phyloP scores from a whole-genome alignment of 1,140 invertebrate genomes.

The Mycetomoellerius zeteki region DNA sequence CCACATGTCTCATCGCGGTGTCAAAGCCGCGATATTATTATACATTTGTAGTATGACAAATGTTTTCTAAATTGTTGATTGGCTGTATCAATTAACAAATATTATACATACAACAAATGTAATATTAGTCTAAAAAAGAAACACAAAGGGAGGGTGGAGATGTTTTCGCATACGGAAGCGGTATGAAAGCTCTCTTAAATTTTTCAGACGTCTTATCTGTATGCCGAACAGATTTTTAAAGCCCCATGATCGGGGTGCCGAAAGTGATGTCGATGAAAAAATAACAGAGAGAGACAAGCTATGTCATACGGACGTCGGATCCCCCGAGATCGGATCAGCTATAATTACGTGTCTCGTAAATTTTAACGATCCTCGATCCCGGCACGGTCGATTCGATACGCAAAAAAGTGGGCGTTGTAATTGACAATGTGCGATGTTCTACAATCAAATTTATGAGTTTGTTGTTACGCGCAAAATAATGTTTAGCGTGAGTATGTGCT shows the following conservation, averaged over 20 bases:
- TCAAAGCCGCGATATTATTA: background rate
- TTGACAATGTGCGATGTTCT: slow-evolving; percentile 10
- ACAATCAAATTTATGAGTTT: slow-evolving; percentile 25
- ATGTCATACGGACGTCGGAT: slow-evolving; percentile 63
- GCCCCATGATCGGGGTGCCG: slow-evolving; percentile 33
- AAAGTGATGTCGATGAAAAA: slow-evolving; percentile 74
- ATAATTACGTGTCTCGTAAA: slow-evolving; percentile 77
- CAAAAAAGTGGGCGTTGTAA: slow-evolving; percentile 29
- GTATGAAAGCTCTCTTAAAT: slow-evolving; percentile 58
- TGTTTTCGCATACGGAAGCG: background rate
- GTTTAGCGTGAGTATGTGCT: background rate
- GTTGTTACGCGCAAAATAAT: background rate
- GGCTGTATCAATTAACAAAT: no score
- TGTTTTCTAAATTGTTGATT: no score
- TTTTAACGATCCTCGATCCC: slow-evolving; percentile 76
- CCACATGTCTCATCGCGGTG: background rate
- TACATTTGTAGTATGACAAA: no score
- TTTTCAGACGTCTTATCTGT: slow-evolving; percentile 67
- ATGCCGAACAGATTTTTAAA: slow-evolving; percentile 67
- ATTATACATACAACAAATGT: no score
- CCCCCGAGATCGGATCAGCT: slow-evolving; percentile 73
- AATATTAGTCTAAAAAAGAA: no score
- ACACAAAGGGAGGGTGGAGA: background rate
- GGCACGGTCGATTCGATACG: slow-evolving; percentile 33
- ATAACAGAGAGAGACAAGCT: slow-evolving; percentile 68